phyloP scores from a whole-genome alignment of 2,888 invertebrate genomes.

The Sinelater perroti region DNA sequence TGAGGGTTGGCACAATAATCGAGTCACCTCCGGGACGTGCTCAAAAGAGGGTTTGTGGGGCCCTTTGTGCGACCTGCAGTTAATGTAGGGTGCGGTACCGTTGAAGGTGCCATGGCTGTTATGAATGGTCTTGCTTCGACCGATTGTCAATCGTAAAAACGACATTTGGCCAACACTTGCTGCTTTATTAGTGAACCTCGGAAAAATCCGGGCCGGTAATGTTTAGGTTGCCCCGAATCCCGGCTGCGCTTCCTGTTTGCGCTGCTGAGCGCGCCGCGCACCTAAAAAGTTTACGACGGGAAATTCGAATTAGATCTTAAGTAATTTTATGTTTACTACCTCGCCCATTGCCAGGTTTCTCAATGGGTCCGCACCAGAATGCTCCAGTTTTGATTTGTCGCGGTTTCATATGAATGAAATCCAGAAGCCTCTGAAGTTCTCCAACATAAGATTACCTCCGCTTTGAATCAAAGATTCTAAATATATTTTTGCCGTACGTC shows the following conservation, averaged over 20 bases:
- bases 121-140: conserved; percentile 34
- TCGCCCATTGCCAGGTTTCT: no score
- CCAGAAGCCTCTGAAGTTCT: no score
- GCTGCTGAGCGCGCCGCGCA: no score
- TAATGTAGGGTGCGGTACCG: conserved; percentile 42
- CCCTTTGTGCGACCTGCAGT: conserved; percentile 43
- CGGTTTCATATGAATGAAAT: no score
- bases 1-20: conserved; percentile 54
- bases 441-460: no score
- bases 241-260: conserved; percentile 2
- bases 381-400: neutral
- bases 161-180: conserved; percentile 45
- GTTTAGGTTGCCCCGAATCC: conserved; percentile 4
- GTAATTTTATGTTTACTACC: no score
- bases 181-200: conserved; percentile 18
- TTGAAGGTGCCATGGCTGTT: conserved; percentile 40
- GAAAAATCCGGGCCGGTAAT: conserved; percentile 5
- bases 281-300: neutral
- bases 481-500: no score
- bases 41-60: conserved; percentile 50
- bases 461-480: no score
- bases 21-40: conserved; percentile 57
- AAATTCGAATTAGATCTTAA: neutral
- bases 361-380: neutral
- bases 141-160: conserved; percentile 39